phyloP scores from a whole-genome alignment of 1,140 invertebrate genomes.

The Penaeus japonicus region DNA sequence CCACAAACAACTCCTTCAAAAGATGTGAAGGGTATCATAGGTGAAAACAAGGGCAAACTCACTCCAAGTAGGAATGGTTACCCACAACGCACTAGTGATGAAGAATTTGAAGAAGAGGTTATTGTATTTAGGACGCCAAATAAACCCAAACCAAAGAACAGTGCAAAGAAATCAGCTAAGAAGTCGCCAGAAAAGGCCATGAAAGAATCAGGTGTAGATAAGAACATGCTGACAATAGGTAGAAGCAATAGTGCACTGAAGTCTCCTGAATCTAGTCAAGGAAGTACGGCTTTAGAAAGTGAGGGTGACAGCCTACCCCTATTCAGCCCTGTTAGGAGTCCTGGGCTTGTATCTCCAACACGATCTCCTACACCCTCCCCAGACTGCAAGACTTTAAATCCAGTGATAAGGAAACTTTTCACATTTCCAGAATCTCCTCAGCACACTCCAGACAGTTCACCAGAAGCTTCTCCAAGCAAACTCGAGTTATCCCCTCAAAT shows the following conservation, averaged over 20 bases:
- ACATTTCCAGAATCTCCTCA: not conserved
- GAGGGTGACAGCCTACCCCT: not conserved
- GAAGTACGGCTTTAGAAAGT: not conserved
- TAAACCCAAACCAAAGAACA: not conserved
- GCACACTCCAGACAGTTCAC: not conserved
- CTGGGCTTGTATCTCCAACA: conserved; percentile 2
- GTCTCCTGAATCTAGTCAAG: not conserved
- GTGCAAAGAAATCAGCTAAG: not conserved
- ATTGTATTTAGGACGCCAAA: not conserved
- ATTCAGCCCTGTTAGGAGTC: conserved; percentile 16
- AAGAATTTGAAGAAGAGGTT: not conserved
- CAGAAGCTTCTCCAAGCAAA: not conserved
- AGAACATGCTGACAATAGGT: no score
- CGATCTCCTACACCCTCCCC: conserved; percentile 20
- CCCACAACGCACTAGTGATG: not conserved
- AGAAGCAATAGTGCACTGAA: not conserved
- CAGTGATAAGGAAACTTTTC: not conserved
- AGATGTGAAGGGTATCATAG: not conserved
- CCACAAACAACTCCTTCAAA: not conserved
- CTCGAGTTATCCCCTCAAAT: conserved; percentile 6
- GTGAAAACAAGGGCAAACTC: not conserved
- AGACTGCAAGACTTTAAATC: not conserved
- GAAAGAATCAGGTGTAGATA: no score
- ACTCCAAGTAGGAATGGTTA: not conserved
- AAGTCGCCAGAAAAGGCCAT: not conserved